Evolutionary conservation across 2,888 invertebrate genomes (phyloP).

Genomic region (Stenotaenia linearis): DNA sequence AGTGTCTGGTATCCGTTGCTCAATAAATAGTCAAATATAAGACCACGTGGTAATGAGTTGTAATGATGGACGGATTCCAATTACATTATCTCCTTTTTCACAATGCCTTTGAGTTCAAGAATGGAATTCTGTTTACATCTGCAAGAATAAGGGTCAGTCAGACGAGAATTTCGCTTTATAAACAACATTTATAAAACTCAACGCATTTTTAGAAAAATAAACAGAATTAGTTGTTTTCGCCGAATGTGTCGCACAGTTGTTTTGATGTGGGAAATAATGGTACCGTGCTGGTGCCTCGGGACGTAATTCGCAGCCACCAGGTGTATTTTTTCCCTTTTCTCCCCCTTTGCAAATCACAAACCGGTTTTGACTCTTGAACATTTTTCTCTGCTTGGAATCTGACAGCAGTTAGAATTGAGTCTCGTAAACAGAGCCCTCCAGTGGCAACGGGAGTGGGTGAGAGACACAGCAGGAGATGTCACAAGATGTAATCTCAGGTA

Average conservation of each 20-base stretch:
- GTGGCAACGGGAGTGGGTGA: conserved; percentile 20
- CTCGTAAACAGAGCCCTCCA: conserved; percentile 24
- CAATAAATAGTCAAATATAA: conserved; percentile 23
- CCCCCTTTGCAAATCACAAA: neutral
- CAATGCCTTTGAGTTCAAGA: neutral
- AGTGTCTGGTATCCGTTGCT: conserved; percentile 18
- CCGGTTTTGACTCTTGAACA: conserved; percentile 1
- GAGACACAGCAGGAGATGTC: conserved; percentile 23
- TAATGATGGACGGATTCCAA: conserved; percentile 21
- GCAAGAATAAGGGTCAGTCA: neutral
- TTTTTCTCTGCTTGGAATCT: conserved; percentile 12
- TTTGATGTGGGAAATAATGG: neutral
- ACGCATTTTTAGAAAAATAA: neutral
- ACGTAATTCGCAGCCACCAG: conserved; percentile 11
- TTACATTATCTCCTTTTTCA: neutral
- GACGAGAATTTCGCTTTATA: neutral
- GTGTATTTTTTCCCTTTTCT: neutral
- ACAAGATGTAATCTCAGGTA: conserved; percentile 26
- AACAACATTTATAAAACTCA: neutral
- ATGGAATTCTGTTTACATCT: neutral
- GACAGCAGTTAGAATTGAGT: conserved; percentile 17
- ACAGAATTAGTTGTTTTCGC: neutral
- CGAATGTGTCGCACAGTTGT: neutral
- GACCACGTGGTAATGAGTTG: conserved; percentile 4
- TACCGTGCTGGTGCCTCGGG: neutral